Evolutionary conservation across 2,113 vertebrate species (phyloP).

Genomic region (Hirundichthys speculiger): DNA sequence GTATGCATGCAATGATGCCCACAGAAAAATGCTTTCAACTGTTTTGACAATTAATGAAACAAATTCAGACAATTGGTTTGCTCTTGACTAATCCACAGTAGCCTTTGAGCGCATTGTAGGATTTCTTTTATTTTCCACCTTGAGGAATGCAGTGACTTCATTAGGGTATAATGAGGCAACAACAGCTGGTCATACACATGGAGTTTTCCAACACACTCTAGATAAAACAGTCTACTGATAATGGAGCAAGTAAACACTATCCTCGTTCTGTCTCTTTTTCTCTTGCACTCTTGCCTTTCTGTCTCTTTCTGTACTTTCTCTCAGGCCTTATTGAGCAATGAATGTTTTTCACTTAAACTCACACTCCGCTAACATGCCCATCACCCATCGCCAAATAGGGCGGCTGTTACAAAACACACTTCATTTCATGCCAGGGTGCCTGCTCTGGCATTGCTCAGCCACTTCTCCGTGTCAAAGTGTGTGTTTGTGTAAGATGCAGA

Average conservation of each 20-base stretch:
- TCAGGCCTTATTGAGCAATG: constrained; percentile 55
- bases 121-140: constrained; percentile 4
- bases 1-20: no score
- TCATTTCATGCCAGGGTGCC: constrained; percentile 51
- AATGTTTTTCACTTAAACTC: constrained; percentile 67
- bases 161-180: constrained; percentile 59
- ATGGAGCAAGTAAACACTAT: constrained; percentile 41
- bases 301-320: constrained; percentile 30
- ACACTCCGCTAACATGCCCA: constrained; percentile 47
- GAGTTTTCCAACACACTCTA: constrained; percentile 37
- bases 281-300: background rate
- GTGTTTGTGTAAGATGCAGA: constrained; percentile 1
- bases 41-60: no score
- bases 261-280: background rate
- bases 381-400: constrained; percentile 49
- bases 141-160: constrained; percentile 31
- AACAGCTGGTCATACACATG: constrained; percentile 53
- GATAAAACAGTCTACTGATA: constrained; percentile 57
- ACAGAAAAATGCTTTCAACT: no score
- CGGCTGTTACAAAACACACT: constrained; percentile 55
- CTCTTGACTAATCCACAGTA: background rate
- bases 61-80: no score
- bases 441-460: constrained; percentile 45
- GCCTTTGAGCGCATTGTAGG: background rate
- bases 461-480: constrained; percentile 43